These are phyloP conservation scores for Eugnorisma glareosa DNA, from an alignment of 2,888 invertebrate genomes.

Conservation along the genomic window DNA sequence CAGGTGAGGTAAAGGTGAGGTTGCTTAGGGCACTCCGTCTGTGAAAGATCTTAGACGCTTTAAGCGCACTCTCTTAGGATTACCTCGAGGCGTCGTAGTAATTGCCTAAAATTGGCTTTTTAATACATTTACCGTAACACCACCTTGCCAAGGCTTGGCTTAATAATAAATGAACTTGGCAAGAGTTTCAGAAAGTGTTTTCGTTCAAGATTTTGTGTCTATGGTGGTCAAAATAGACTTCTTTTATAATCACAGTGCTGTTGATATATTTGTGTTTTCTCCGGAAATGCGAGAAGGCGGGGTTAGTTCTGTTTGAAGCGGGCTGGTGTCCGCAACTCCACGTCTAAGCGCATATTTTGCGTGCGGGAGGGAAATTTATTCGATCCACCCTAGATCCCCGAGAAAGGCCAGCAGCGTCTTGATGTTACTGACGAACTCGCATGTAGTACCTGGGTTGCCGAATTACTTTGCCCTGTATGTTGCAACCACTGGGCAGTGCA, in stretches of 20 bases:
- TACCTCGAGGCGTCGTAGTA: conserved; percentile 50
- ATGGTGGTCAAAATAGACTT: not conserved
- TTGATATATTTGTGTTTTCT: not conserved
- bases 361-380: too few species aligned
- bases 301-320: too few species aligned
- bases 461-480: too few species aligned
- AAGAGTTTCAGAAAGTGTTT: conserved; percentile 14
- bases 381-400: too few species aligned
- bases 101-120: conserved; percentile 70
- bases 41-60: conserved; percentile 47
- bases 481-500: too few species aligned
- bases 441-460: too few species aligned
- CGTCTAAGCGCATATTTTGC: too few species aligned
- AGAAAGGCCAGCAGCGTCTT: too few species aligned
- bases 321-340: too few species aligned
- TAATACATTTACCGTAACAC: conserved; percentile 63
- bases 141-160: conserved; percentile 40
- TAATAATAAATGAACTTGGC: conserved; percentile 50
- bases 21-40: conserved; percentile 10
- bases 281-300: too few species aligned
- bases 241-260: not conserved
- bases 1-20: not conserved
- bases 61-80: conserved; percentile 61
- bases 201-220: not conserved
- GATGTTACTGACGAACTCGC: too few species aligned